These are phyloP conservation scores for Danaus chrysippus DNA, from an alignment of 2,888 invertebrate genomes.

Conservation along the genomic window DNA sequence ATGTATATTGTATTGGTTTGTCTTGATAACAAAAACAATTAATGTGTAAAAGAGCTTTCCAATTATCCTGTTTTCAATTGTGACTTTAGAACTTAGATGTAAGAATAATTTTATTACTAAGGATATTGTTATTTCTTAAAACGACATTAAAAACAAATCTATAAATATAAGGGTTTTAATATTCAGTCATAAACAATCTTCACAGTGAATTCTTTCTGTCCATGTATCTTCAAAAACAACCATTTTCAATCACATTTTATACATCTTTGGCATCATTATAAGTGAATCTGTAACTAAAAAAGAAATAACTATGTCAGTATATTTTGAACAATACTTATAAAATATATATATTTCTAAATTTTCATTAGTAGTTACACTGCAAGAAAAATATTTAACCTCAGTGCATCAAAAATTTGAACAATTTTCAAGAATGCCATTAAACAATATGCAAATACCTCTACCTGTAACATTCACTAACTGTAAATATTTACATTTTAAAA, in stretches of 20 bases:
- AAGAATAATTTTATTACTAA: conserved; percentile 27
- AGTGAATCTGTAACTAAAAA: conserved; percentile 78
- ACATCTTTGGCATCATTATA: conserved; percentile 75
- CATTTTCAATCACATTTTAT: conserved; percentile 37
- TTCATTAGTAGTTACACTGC: not conserved
- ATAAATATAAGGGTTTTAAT: conserved; percentile 33
- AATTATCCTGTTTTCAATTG: not conserved
- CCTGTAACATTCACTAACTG: too few species aligned
- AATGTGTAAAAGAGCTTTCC: conserved; percentile 1
- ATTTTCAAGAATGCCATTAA: too few species aligned
- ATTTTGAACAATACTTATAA: conserved; percentile 17
- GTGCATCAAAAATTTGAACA: too few species aligned
- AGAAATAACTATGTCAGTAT: conserved; percentile 26
- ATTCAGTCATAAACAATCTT: not conserved
- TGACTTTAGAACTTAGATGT: not conserved
- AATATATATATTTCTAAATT: not conserved
- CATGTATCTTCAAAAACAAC: not conserved
- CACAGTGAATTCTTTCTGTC: not conserved
- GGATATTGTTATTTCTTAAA: conserved; percentile 37
- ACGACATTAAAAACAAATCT: conserved; percentile 24
- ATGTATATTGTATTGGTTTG: not conserved
- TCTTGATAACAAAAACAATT: not conserved
- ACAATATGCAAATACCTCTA: too few species aligned
- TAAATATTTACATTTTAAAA: too few species aligned
- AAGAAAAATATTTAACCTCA: too few species aligned